phyloP scores from a whole-genome alignment of 2,797 vertebrate genomes.

The Atherinosoma microstoma region DNA sequence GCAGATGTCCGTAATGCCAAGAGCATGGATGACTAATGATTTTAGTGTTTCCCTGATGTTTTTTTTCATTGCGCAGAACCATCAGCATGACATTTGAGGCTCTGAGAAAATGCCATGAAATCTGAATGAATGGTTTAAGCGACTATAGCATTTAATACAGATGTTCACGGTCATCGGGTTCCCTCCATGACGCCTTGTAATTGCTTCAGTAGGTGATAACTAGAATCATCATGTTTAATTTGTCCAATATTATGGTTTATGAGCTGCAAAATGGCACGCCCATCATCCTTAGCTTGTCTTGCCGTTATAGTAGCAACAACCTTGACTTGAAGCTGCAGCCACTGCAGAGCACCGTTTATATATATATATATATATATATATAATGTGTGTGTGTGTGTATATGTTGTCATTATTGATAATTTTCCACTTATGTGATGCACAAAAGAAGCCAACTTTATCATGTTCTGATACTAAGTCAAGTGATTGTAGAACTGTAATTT shows the following conservation, averaged over 20 bases:
- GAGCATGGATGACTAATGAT: conserved; percentile 16
- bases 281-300: conserved; percentile 1
- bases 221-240: conserved; percentile 11
- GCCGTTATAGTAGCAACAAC: background rate
- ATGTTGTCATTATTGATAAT: background rate
- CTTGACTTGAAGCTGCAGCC: background rate
- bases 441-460: background rate
- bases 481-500: background rate
- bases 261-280: conserved; percentile 5
- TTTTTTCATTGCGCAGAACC: conserved; percentile 1
- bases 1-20: background rate
- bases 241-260: conserved; percentile 21
- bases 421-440: too few relatives aligned
- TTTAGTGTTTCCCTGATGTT: background rate
- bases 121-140: background rate
- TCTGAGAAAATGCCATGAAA: conserved; percentile 7
- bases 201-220: conserved; percentile 23
- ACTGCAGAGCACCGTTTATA: too few relatives aligned
- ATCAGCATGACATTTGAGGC: conserved; percentile 4
- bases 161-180: background rate
- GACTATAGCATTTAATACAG: conserved; percentile 2
- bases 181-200: conserved; percentile 7
- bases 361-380: too few relatives aligned
- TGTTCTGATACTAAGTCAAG: background rate
- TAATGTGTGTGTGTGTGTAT: too few relatives aligned